Percentiles rank a stretch among this genome's conserved stretches.
Conservation (phyloP, 2,888 invertebrate genomes). For the Tipula lateralis region DNA sequence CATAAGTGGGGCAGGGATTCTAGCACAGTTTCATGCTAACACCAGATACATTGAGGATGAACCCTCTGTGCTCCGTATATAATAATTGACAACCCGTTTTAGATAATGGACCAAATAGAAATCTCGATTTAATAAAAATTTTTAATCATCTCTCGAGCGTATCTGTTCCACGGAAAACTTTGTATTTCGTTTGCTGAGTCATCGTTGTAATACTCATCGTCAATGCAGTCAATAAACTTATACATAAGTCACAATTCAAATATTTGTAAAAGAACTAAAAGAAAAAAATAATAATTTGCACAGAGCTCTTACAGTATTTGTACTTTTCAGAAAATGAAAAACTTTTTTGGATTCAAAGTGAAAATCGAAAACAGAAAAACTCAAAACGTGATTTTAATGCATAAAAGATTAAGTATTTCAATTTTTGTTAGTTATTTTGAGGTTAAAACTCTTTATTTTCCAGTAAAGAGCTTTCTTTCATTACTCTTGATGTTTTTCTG, state of each 20-base stretch:
- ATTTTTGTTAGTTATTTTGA: background rate
- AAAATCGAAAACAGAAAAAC: background rate
- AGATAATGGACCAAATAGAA: too few relatives aligned
- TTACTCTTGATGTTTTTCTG: background rate
- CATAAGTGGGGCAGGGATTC: too few relatives aligned
- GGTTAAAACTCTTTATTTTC: background rate
- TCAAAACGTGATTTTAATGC: background rate
- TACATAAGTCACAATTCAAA: constrained; percentile 24
- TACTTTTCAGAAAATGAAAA: background rate
- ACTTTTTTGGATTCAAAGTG: background rate
- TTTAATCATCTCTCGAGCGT: too few relatives aligned
- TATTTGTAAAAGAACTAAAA: background rate
- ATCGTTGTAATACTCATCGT: background rate
- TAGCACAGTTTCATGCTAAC: too few relatives aligned
- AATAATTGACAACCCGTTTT: too few relatives aligned
- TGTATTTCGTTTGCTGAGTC: background rate
- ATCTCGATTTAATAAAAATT: too few relatives aligned
- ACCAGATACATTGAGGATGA: too few relatives aligned
- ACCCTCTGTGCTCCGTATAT: too few relatives aligned
- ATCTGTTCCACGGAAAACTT: background rate
- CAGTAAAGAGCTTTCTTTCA: background rate
- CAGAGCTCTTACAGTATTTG: background rate
- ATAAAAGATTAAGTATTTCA: background rate
- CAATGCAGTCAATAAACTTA: background rate
- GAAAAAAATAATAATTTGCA: background rate